Base-by-base conservation (phyloP, 2,888 invertebrate species). In the Pinctada fucata region DNA sequence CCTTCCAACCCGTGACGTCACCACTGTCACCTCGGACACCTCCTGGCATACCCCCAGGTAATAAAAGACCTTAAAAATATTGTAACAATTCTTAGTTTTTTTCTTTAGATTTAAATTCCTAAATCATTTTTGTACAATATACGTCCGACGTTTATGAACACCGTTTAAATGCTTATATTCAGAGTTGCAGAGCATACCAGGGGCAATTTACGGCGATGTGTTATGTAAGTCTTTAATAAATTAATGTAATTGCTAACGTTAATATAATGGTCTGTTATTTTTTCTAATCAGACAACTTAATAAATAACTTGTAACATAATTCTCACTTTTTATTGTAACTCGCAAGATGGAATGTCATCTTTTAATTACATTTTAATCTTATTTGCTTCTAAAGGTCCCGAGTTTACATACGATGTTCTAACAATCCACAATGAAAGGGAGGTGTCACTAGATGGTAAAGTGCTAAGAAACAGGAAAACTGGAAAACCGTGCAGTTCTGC, bases 401-500 rank as follows among this genome's bases (percentile, higher is more conserved):
- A 86, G 13, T 86, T 86, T 72, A 79, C 82, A 48, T 76, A 85
- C 67, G 86, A 86, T 63, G 80, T 80, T 2, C 67, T 79, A 2
- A 84, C 86, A 0, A 82, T 84, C 3, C 86, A 86, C 65, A 84
- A 82, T 64, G 86, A 86, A 52, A 78, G 86, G 5, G 86, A 86
- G 67, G 86, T 86, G 0, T 75, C 83, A 2, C 73, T 77, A 6
- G 86, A 86, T 50, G 86, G 86, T 3, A 76, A 83, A 66, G 79
- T 75, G 8, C 76, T 86, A 13, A 67, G 86, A 66, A 86, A 86
- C 73, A 82, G 84, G 76, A 85, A 85, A 68, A 84, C 84, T 0
- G 86, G 85, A 31, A 79, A 81, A 6, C 83, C 78, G 5, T 70
- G 67, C 4, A 76, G 79, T 58, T 65, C 74, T 16, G 78, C 50